A percentile compares a stretch with the other conserved stretches of the same genome.
Evolutionary conservation across 2,888 invertebrate species (phyloP).

Genomic region (Pogonocherus hispidulus): DNA sequence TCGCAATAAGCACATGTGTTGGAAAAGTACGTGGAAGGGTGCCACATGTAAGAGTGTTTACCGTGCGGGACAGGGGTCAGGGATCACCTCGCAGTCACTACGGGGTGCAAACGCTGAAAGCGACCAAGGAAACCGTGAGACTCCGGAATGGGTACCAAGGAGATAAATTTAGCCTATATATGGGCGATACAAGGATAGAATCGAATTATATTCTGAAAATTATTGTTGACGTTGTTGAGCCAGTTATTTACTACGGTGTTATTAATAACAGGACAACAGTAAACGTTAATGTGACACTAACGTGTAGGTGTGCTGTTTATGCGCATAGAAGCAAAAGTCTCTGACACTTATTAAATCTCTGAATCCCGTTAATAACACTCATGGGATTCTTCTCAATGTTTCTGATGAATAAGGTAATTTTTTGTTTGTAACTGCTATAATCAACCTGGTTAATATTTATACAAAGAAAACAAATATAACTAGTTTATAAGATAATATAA

Average conservation of each 20-base stretch:
- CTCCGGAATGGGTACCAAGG: slow-evolving; percentile 14
- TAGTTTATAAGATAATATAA: too few relatives aligned
- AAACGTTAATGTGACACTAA: slow-evolving; percentile 26
- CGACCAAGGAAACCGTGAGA: slow-evolving; percentile 42
- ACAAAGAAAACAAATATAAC: too few relatives aligned
- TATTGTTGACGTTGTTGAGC: slow-evolving; percentile 16
- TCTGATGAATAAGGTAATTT: too few relatives aligned
- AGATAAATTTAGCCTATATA: slow-evolving; percentile 26
- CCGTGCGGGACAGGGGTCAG: slow-evolving; percentile 40
- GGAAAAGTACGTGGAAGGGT: slow-evolving; percentile 44
- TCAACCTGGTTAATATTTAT: too few relatives aligned
- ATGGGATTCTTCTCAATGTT: too few relatives aligned
- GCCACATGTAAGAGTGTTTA: slow-evolving; percentile 44
- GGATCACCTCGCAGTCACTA: slow-evolving; percentile 45
- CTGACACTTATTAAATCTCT: neutral
- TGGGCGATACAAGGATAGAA: slow-evolving; percentile 18
- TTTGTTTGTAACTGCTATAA: too few relatives aligned
- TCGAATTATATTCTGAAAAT: slow-evolving; percentile 31
- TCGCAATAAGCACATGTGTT: slow-evolving; percentile 30
- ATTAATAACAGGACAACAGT: slow-evolving; percentile 17
- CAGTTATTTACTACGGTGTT: slow-evolving; percentile 8
- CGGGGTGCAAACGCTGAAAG: slow-evolving; percentile 48
- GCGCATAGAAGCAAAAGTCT: slow-evolving; percentile 2
- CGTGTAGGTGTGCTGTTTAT: slow-evolving; percentile 18
- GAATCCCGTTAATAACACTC: neutral